Evolutionary conservation across 2,888 invertebrate genomes (phyloP), one percentile per base, ranked within the genome.

Genomic region (Hirtodrosophila trivittata): DNA sequence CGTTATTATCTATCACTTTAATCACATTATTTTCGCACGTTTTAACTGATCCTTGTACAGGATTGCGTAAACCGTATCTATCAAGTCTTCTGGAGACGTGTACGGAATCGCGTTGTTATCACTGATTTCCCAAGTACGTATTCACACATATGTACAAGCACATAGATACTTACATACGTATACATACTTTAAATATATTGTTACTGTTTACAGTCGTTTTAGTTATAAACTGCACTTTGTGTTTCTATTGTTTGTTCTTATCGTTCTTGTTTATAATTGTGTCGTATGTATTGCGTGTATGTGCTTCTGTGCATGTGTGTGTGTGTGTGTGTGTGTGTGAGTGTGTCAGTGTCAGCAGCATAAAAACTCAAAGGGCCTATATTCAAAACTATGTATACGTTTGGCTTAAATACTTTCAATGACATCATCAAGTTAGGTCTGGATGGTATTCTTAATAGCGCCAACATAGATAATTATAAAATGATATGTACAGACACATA

Each of bases 211-310:
- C 63, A 42, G 45, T 66, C 47, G 56, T n/a, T 66, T 67, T 42
- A 65, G 51, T 66, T 58, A 57, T 59, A 35, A 70, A 70, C 73
- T 81, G 84, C 84, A 80, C 46, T 77, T 75, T 62, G 66, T 80
- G 66, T 60, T 59, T 65, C 41, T 50, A 57, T 77, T 60, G 58
- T 59, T 56, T 46, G 10, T 42, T 45, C 75, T 83, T 67, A 66
- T 68, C 77, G 47, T 39, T 32, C 43, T 28, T 52, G 50, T 41
- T 52, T 39, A 33, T 47, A 55, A 42, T 26, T 35, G 35, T 12
- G 13, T 12, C 1, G 35, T 32, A 32, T 32, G 32, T 37, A n/a
- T 3, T 37, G 37, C 37, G 14, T 37, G 13, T 21, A 21, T 21
- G 18, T 21, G 7, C 3, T 13, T 13, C 14, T 5, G 18, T 21